phyloP scores from a whole-genome alignment of 2,888 invertebrate genomes.

The Apotomis capreana region DNA sequence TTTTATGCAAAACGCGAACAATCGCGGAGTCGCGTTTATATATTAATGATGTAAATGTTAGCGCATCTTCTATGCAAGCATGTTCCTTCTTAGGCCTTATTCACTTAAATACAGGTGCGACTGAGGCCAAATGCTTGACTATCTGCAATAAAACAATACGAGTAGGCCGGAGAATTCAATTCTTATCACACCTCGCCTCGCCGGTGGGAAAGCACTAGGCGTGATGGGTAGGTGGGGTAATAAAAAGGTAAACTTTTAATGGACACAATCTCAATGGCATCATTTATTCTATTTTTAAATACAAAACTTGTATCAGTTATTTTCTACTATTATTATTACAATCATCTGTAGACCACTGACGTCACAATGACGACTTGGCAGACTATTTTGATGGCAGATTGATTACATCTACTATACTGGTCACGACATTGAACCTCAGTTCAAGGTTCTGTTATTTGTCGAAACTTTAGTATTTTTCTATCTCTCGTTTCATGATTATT shows the following conservation, averaged over 20 bases:
- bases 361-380: background rate
- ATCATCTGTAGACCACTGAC: background rate
- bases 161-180: too few species aligned
- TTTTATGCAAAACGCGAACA: too few species aligned
- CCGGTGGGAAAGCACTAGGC: too few species aligned
- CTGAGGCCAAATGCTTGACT: too few species aligned
- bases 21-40: too few species aligned
- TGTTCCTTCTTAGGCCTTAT: too few species aligned
- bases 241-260: background rate
- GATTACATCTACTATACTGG: conserved; percentile 6
- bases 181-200: too few species aligned
- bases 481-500: conserved; percentile 3
- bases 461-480: background rate
- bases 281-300: background rate
- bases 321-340: background rate
- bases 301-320: background rate
- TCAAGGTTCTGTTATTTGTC: conserved; percentile 15
- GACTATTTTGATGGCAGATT: background rate
- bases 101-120: too few species aligned
- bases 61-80: too few species aligned
- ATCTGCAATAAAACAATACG: too few species aligned
- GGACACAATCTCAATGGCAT: background rate
- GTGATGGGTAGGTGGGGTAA: background rate
- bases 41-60: too few species aligned
- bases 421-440: conserved; percentile 15